Conservation (phyloP, 2,888 invertebrate genomes). For the Ennomos quercinarius region DNA sequence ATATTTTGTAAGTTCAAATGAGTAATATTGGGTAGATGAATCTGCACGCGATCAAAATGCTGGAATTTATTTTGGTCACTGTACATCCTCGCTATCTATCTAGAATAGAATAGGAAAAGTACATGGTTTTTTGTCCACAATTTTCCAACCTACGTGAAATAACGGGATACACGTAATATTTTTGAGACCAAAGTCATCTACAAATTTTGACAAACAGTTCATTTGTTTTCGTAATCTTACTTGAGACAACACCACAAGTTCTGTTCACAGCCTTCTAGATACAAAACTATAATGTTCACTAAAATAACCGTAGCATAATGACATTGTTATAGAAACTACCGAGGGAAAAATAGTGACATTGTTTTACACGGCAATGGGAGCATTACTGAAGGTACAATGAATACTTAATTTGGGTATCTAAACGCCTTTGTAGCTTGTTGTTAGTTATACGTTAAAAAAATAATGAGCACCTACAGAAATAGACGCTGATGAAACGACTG, state of each 20-base stretch:
- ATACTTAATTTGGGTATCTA: not conserved
- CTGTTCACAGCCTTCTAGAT: conserved; percentile 51
- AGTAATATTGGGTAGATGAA: too few species aligned
- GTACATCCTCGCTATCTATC: too few species aligned
- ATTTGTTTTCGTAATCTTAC: conserved; percentile 48
- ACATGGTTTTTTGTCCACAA: too few species aligned
- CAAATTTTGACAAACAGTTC: conserved; percentile 9
- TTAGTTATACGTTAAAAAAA: too few species aligned
- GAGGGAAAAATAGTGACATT: conserved; percentile 43
- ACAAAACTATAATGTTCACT: conserved; percentile 18
- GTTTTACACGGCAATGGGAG: conserved; percentile 30
- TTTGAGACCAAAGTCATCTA: too few species aligned
- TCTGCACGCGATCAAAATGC: too few species aligned
- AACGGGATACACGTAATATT: too few species aligned
- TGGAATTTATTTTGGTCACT: too few species aligned
- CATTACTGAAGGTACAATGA: conserved; percentile 6
- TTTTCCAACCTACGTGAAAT: too few species aligned
- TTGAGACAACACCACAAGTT: conserved; percentile 58
- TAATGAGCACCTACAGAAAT: too few species aligned
- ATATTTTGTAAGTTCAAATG: not conserved
- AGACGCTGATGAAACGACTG: too few species aligned
- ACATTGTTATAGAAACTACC: conserved; percentile 25
- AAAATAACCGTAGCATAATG: conserved; percentile 27
- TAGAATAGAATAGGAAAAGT: too few species aligned
- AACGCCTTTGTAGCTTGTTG: not conserved